These are phyloP conservation scores for Panthera uncia DNA, from an alignment of 2,113 vertebrate species.

Conservation along the genomic window DNA sequence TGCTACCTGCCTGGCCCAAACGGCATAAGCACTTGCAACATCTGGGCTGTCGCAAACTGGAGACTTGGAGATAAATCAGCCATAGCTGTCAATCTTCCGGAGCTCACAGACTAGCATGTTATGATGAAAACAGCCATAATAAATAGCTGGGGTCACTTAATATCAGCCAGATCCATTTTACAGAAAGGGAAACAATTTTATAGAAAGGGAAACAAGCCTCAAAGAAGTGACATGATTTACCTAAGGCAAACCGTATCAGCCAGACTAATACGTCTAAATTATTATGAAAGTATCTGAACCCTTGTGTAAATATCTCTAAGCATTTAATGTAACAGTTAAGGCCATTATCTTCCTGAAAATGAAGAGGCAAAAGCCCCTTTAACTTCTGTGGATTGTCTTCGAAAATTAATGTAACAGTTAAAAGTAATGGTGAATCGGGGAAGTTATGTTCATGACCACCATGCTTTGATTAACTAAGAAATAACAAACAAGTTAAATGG, in stretches of 20 bases:
- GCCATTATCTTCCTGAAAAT: too few species aligned
- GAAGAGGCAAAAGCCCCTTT: too few species aligned
- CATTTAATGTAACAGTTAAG: background rate
- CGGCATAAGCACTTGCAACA: background rate
- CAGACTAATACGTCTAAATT: background rate
- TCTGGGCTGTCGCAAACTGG: background rate
- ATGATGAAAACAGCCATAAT: background rate
- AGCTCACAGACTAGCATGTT: background rate
- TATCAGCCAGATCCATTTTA: background rate
- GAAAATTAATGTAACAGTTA: background rate
- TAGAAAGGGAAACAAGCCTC: background rate
- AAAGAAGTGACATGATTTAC: background rate
- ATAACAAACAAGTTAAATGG: background rate
- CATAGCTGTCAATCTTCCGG: background rate
- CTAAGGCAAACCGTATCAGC: background rate
- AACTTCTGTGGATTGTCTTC: too few species aligned
- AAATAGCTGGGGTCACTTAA: background rate
- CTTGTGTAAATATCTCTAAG: background rate
- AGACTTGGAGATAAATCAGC: background rate
- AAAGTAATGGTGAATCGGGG: background rate
- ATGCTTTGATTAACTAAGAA: background rate
- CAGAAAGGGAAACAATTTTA: background rate
- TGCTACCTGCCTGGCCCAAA: background rate
- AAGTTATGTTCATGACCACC: background rate
- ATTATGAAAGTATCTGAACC: background rate